These are phyloP conservation scores for Syngnathus rostellatus DNA, from an alignment of 2,797 vertebrate species.

Conservation along the genomic window DNA sequence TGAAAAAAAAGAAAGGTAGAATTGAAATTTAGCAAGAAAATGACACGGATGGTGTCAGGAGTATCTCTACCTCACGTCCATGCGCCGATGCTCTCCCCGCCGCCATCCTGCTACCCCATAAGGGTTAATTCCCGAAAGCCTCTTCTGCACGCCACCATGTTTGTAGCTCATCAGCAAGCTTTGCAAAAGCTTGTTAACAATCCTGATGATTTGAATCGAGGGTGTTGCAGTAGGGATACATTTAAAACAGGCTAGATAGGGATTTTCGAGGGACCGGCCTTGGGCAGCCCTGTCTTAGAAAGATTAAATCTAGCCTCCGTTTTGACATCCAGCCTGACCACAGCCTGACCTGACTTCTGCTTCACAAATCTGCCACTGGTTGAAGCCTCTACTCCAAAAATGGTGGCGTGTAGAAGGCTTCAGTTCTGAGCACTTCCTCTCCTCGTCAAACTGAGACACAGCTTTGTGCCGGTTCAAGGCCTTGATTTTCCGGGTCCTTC, in stretches of 20 bases:
- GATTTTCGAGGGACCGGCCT: too few relatives aligned
- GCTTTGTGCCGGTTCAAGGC: not conserved
- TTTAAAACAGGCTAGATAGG: too few relatives aligned
- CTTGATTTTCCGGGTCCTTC: conserved; percentile 11
- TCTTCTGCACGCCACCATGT: not conserved
- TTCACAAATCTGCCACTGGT: not conserved
- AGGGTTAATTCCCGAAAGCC: not conserved
- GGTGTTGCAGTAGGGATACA: too few relatives aligned
- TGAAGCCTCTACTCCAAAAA: not conserved
- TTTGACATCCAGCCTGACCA: not conserved
- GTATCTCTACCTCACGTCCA: conserved; percentile 74
- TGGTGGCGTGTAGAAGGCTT: not conserved
- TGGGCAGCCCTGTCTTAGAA: not conserved
- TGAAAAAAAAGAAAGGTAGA: conserved; percentile 38
- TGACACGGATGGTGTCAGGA: conserved; percentile 53
- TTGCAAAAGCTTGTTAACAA: too few relatives aligned
- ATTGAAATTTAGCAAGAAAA: conserved; percentile 29
- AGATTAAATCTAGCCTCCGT: not conserved
- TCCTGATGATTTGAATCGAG: too few relatives aligned
- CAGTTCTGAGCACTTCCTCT: not conserved
- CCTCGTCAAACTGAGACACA: not conserved
- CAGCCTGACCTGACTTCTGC: not conserved
- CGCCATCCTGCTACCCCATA: not conserved
- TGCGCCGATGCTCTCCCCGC: conserved; percentile 36
- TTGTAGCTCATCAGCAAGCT: not conserved